Evolutionary conservation across 2,113 vertebrate genomes (phyloP).

Genomic region (Ictalurus furcatus): DNA sequence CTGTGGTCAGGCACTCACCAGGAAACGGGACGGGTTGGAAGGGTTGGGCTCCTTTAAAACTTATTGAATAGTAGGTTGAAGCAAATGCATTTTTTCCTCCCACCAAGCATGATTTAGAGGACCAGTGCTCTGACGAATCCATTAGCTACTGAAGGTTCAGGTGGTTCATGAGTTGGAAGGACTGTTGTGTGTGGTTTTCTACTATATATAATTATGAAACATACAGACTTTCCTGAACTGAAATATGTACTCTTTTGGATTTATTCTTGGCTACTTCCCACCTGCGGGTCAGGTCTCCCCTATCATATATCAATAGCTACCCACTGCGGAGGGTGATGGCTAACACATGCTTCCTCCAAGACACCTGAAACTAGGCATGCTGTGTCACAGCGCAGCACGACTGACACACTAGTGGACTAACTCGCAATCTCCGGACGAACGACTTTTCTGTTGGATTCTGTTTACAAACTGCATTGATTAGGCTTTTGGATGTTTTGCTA

Average conservation of each 20-base stretch:
- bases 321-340: no score
- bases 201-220: not conserved
- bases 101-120: not conserved
- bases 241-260: not conserved
- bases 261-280: not conserved
- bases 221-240: not conserved
- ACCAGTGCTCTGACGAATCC: not conserved
- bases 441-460: no score
- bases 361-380: no score
- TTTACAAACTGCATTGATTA: no score
- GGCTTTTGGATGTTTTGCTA: no score
- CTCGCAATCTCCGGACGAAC: no score
- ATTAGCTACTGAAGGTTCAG: not conserved
- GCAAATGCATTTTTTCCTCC: not conserved
- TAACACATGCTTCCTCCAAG: no score
- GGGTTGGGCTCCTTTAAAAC: not conserved
- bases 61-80: not conserved
- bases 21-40: not conserved
- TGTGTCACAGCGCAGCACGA: no score
- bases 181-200: not conserved
- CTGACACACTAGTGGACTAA: no score
- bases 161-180: not conserved
- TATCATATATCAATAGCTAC: no score
- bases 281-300: no score
- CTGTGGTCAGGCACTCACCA: constrained; percentile 7